These are phyloP conservation scores for Ormyrus nitidulus DNA, from an alignment of 2,888 invertebrate genomes.

Conservation along the genomic window DNA sequence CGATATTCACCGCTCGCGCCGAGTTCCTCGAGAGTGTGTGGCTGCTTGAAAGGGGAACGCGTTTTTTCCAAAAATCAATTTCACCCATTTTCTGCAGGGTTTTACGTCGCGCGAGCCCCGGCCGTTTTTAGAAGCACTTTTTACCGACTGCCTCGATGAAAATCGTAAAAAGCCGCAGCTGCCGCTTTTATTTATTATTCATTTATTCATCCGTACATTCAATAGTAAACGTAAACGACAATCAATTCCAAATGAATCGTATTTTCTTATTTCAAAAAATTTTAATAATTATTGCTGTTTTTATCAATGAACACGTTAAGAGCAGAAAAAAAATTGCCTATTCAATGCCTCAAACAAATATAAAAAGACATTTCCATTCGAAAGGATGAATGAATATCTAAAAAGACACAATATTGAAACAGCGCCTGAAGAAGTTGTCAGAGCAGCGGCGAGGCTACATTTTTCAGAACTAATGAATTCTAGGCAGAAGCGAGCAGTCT, in stretches of 20 bases:
- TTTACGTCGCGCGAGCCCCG: neutral
- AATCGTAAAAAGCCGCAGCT: neutral
- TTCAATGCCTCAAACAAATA: too few relatives aligned
- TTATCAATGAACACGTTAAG: too few relatives aligned
- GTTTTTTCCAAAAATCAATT: slow-evolving; percentile 44
- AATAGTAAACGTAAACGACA: too few relatives aligned
- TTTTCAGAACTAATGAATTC: slow-evolving; percentile 39
- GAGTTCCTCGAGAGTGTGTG: slow-evolving; percentile 2
- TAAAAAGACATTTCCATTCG: too few relatives aligned
- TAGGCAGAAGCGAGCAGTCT: slow-evolving; percentile 1
- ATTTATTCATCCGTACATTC: too few relatives aligned
- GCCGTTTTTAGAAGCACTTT: neutral
- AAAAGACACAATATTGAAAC: neutral
- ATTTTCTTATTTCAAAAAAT: too few relatives aligned
- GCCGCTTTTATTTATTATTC: too few relatives aligned
- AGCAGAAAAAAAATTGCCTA: too few relatives aligned
- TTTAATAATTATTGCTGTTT: too few relatives aligned
- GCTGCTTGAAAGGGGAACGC: slow-evolving; percentile 2
- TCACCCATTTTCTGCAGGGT: slow-evolving; percentile 14
- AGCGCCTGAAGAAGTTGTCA: neutral
- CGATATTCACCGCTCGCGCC: neutral
- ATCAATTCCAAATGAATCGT: too few relatives aligned
- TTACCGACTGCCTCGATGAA: neutral
- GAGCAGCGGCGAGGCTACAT: neutral
- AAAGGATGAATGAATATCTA: neutral